Conservation (phyloP, 2,888 invertebrate genomes). For the Herminia tarsipennalis region DNA sequence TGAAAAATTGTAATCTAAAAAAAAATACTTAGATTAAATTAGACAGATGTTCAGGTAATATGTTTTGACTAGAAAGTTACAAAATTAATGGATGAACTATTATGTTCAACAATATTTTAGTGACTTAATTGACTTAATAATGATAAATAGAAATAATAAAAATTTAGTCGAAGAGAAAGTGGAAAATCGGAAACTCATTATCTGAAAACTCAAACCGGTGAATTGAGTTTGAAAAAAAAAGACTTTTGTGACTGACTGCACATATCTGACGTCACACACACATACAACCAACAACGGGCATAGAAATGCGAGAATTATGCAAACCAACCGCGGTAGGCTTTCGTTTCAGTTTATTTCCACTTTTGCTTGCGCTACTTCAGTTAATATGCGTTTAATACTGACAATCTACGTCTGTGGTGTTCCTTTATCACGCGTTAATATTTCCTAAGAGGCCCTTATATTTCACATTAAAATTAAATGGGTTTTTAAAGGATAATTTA, state of each 20-base stretch:
- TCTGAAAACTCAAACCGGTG: too few relatives aligned
- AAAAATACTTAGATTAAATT: too few relatives aligned
- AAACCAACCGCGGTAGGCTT: slow-evolving; percentile 56
- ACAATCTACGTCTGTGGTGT: slow-evolving; percentile 12
- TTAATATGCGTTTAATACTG: slow-evolving; percentile 41
- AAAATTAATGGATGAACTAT: too few relatives aligned
- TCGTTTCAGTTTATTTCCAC: slow-evolving; percentile 50
- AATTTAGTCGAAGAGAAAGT: too few relatives aligned
- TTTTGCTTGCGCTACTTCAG: slow-evolving; percentile 26
- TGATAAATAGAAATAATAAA: too few relatives aligned
- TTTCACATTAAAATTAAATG: slow-evolving; percentile 8
- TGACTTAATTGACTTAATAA: too few relatives aligned
- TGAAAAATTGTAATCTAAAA: too few relatives aligned
- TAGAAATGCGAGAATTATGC: slow-evolving; percentile 70
- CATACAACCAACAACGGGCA: slow-evolving; percentile 47
- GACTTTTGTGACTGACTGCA: slow-evolving; percentile 4
- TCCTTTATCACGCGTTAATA: slow-evolving; percentile 4
- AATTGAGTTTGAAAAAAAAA: too few relatives aligned
- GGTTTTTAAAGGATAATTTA: slow-evolving; percentile 2
- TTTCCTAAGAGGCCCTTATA: slow-evolving; percentile 3
- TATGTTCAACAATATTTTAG: too few relatives aligned
- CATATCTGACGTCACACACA: slow-evolving; percentile 17
- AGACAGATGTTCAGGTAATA: too few relatives aligned
- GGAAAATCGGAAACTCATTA: too few relatives aligned
- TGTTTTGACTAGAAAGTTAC: too few relatives aligned